phyloP scores from a whole-genome alignment of 2,113 vertebrate genomes.

The Tachysurus fulvidraco region DNA sequence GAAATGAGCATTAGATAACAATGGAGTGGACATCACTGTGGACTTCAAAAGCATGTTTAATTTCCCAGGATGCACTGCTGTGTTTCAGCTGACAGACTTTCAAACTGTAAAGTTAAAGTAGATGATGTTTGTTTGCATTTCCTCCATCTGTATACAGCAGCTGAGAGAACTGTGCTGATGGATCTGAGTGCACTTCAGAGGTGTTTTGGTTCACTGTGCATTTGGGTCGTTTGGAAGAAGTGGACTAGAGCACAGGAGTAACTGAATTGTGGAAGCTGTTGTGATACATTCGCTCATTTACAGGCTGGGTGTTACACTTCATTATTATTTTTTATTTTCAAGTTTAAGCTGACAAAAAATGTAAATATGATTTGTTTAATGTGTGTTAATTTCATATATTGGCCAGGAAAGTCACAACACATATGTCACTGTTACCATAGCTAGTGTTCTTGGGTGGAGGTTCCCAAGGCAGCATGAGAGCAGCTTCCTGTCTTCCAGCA shows the following conservation, averaged over 20 bases:
- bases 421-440: background rate
- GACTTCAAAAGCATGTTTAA: background rate
- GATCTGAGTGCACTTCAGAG: background rate
- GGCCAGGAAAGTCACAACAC: background rate
- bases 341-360: background rate
- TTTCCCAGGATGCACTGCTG: too few species aligned
- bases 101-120: background rate
- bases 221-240: background rate
- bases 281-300: background rate
- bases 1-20: background rate
- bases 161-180: background rate
- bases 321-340: background rate
- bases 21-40: background rate
- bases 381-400: background rate
- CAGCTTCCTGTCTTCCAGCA: background rate
- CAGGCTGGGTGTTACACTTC: background rate
- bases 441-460: background rate
- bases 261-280: background rate
- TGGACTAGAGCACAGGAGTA: background rate
- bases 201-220: background rate
- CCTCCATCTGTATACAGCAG: background rate
- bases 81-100: too few species aligned
- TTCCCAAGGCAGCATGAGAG: background rate
- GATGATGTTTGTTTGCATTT: background rate
- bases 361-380: background rate